phyloP scores from a whole-genome alignment of 2,113 vertebrate genomes.

The Cyanoderma ruficeps region DNA sequence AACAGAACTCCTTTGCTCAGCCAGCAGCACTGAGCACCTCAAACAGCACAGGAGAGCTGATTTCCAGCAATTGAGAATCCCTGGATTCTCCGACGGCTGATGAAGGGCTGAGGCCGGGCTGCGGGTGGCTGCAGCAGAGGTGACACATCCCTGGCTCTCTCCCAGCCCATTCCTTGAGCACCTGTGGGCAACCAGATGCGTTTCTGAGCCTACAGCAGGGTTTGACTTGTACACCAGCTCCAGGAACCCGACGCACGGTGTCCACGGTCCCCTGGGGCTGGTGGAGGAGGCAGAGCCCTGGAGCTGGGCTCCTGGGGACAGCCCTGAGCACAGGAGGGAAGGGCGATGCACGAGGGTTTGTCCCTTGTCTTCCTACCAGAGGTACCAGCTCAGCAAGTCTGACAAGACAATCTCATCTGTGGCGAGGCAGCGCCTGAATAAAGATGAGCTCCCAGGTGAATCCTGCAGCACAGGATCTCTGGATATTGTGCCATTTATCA shows the following conservation, averaged over 20 bases:
- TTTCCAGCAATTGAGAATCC: not conserved
- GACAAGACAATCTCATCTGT: conserved; percentile 41
- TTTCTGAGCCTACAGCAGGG: not conserved
- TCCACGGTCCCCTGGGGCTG: rapidly evolving
- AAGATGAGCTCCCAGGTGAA: conserved; percentile 47
- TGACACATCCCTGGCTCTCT: not conserved
- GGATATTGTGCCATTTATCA: conserved; percentile 54
- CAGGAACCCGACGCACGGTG: rapidly evolving
- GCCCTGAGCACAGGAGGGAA: rapidly evolving
- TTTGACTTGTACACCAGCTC: not conserved
- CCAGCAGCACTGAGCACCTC: not conserved
- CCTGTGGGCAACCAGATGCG: not conserved
- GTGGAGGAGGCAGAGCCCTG: not conserved
- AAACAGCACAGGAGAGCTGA: not conserved
- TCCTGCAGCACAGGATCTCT: not conserved
- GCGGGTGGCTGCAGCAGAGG: not conserved
- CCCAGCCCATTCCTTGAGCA: not conserved
- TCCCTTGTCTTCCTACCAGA: not conserved
- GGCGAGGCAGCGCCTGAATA: not conserved
- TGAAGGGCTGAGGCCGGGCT: not conserved
- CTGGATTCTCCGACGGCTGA: not conserved
- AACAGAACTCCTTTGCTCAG: not conserved
- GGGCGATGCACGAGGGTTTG: not conserved
- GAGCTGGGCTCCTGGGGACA: not conserved
- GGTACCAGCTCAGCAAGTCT: conserved; percentile 32